These are phyloP conservation scores for Molossus molossus DNA, from an alignment of 2,797 vertebrate species.

Conservation along the genomic window DNA sequence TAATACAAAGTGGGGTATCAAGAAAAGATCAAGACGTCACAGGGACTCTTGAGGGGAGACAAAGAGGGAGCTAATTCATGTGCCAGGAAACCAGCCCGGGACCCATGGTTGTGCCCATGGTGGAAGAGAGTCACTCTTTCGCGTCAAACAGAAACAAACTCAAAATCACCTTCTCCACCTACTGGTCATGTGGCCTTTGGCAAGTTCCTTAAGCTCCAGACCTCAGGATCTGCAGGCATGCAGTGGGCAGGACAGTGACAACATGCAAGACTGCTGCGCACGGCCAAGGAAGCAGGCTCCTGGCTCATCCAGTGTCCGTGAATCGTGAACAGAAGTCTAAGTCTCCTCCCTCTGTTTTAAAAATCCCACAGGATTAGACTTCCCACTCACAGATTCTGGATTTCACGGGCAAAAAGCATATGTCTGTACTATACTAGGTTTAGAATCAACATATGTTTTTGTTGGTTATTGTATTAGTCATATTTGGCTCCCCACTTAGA, in stretches of 20 bases:
- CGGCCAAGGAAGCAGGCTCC: neutral
- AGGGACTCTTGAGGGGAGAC: neutral
- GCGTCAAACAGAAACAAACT: neutral
- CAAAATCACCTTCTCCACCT: slow-evolving; percentile 12
- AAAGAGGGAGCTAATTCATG: neutral
- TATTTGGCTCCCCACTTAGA: neutral
- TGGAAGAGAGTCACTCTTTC: neutral
- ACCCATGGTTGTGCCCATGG: neutral
- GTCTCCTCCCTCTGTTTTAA: neutral
- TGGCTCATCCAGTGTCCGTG: neutral
- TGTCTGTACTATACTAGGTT: neutral
- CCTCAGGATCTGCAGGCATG: neutral
- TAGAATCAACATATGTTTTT: neutral
- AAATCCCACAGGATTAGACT: slow-evolving; percentile 1
- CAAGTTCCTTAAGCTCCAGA: neutral
- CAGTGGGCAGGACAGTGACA: neutral
- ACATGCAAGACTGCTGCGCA: no score
- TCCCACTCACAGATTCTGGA: neutral
- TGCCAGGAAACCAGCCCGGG: neutral
- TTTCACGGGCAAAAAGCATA: neutral
- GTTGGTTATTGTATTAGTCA: neutral
- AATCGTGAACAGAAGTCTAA: neutral
- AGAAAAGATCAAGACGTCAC: neutral
- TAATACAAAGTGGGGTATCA: neutral
- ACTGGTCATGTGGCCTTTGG: neutral